phyloP scores from a whole-genome alignment of 2,113 vertebrate species.

The Phaethornis superciliosus region DNA sequence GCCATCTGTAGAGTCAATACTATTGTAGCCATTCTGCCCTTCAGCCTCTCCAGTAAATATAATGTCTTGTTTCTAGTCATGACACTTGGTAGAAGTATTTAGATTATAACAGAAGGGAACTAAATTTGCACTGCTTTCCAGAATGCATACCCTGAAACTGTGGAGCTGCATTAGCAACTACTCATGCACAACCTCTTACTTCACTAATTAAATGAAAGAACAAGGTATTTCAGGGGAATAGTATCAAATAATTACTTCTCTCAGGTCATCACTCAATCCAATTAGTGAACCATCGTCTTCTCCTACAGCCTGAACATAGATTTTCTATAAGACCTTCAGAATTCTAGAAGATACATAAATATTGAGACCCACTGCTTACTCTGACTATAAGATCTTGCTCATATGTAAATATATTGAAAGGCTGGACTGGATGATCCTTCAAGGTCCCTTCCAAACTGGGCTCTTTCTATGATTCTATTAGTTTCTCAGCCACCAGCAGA shows the following conservation, averaged over 20 bases:
- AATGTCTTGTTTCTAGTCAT: neutral
- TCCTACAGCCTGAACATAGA: neutral
- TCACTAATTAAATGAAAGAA: conserved; percentile 33
- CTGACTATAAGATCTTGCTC: neutral
- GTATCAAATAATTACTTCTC: conserved; percentile 44
- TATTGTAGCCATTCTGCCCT: neutral
- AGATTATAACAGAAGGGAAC: neutral
- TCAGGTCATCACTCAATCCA: neutral
- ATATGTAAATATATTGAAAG: neutral
- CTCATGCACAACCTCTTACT: neutral
- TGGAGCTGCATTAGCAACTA: neutral
- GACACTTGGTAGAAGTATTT: neutral
- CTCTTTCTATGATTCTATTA: neutral
- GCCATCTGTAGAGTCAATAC: neutral
- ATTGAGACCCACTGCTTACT: neutral
- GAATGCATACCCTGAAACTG: neutral
- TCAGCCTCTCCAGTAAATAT: neutral
- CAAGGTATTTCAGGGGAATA: neutral
- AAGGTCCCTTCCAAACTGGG: neutral
- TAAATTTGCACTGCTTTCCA: neutral
- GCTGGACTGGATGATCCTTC: neutral
- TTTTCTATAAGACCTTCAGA: neutral
- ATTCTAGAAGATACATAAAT: neutral
- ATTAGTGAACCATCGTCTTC: neutral
- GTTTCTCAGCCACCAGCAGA: neutral